Conservation (phyloP, 2,113 vertebrate genomes). For the Crotalus viridis region DNA sequence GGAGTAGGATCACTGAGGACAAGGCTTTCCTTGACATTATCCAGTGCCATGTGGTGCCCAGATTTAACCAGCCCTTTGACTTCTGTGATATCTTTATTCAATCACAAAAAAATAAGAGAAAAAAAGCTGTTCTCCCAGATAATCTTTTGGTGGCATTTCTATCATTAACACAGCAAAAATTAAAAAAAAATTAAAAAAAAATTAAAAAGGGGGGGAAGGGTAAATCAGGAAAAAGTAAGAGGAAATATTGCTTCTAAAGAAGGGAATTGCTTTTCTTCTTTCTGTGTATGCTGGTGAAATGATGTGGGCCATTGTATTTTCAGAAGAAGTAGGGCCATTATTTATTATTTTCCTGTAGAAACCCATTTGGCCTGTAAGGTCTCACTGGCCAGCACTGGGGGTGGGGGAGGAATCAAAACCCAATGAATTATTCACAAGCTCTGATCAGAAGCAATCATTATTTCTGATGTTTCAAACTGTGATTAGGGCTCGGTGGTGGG, state of each 20-base stretch:
- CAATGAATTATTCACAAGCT: slow-evolving; percentile 79
- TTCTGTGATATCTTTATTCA: not conserved
- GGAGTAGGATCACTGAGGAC: not conserved
- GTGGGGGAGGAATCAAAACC: slow-evolving; percentile 69
- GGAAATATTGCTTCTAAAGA: slow-evolving; percentile 59
- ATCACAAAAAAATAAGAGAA: not conserved
- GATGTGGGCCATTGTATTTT: slow-evolving; percentile 79
- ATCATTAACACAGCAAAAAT: not conserved
- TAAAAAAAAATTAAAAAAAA: too few relatives aligned
- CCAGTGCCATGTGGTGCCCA: not conserved
- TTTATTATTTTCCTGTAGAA: slow-evolving; percentile 82
- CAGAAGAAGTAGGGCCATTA: slow-evolving; percentile 80
- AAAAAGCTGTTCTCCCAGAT: not conserved
- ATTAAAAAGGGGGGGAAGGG: not conserved
- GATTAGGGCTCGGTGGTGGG: slow-evolving; percentile 75
- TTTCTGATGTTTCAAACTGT: slow-evolving; percentile 77
- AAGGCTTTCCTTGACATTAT: not conserved
- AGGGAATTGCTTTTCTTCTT: slow-evolving; percentile 64
- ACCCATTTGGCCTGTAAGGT: slow-evolving; percentile 80
- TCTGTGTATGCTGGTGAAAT: slow-evolving; percentile 70
- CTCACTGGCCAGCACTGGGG: slow-evolving; percentile 71
- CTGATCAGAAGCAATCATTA: slow-evolving; percentile 80
- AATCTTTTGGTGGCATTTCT: too few relatives aligned
- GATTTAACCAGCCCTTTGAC: not conserved
- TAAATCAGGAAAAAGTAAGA: not conserved